These are phyloP conservation scores for Nomada fucata DNA, from an alignment of 2,888 invertebrate species.

Conservation along the genomic window DNA sequence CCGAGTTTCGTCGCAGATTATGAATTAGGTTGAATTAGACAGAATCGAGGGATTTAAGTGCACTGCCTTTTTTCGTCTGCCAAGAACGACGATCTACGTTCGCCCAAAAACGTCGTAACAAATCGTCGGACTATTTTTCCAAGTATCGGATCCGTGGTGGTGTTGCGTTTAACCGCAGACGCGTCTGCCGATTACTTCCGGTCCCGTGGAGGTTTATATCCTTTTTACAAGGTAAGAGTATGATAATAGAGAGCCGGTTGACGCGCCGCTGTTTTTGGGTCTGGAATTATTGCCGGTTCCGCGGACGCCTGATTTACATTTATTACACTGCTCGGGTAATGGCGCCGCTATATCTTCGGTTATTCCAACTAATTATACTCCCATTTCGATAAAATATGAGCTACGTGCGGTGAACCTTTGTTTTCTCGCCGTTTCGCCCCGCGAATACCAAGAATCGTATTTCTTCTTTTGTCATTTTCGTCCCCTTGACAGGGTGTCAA, in stretches of 20 bases:
- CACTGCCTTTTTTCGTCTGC: slow-evolving; percentile 14
- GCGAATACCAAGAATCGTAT: slow-evolving; percentile 5
- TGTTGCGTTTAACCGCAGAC: slow-evolving; percentile 50
- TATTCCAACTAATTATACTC: slow-evolving; percentile 83
- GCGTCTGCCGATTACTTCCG: slow-evolving; percentile 59
- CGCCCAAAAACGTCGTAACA: slow-evolving; percentile 7
- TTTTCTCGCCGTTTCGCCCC: slow-evolving; percentile 26
- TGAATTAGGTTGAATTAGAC: slow-evolving; percentile 12
- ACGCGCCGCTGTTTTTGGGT: slow-evolving; percentile 80
- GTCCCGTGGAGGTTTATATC: slow-evolving; percentile 49
- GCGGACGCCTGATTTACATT: slow-evolving; percentile 83
- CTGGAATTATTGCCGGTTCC: slow-evolving; percentile 82
- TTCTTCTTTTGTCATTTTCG: background rate
- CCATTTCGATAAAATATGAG: slow-evolving; percentile 81
- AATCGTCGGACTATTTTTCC: slow-evolving; percentile 29
- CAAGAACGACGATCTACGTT: slow-evolving; percentile 2
- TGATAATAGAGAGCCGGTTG: slow-evolving; percentile 81
- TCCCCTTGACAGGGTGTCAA: background rate
- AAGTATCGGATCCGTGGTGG: slow-evolving; percentile 14
- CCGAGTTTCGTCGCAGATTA: slow-evolving; percentile 9
- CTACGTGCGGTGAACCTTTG: slow-evolving; percentile 68
- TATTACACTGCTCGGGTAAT: slow-evolving; percentile 82
- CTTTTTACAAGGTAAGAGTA: slow-evolving; percentile 42
- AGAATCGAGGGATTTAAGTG: slow-evolving; percentile 6
- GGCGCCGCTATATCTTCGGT: slow-evolving; percentile 81